These are phyloP conservation scores for Phymorhynchus buccinoides DNA, from an alignment of 1,140 invertebrate species.

Conservation along the genomic window DNA sequence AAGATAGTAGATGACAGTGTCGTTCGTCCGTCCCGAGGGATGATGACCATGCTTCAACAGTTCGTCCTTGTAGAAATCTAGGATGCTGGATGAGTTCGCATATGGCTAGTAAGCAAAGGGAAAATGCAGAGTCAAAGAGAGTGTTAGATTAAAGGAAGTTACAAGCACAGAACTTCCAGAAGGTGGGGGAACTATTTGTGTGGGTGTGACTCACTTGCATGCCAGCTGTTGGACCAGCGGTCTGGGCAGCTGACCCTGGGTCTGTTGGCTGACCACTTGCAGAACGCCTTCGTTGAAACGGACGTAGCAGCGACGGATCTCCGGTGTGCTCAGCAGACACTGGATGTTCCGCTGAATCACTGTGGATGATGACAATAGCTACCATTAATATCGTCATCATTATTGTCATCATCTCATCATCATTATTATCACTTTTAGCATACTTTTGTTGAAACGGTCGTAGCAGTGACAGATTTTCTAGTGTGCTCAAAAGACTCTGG, in stretches of 20 bases:
- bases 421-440: conserved; percentile 42
- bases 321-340: conserved; percentile 51
- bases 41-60: too few relatives aligned
- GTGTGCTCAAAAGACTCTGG: conserved; percentile 52
- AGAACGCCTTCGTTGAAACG: conserved; percentile 48
- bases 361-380: background rate
- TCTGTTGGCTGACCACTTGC: conserved; percentile 42
- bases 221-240: conserved; percentile 38
- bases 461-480: conserved; percentile 46
- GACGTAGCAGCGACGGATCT: conserved; percentile 47
- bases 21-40: too few relatives aligned
- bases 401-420: too few relatives aligned
- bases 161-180: too few relatives aligned
- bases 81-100: too few relatives aligned
- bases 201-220: conserved; percentile 57
- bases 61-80: too few relatives aligned
- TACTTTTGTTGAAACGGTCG: conserved; percentile 46
- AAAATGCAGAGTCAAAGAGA: too few relatives aligned
- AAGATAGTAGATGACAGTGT: too few relatives aligned
- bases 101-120: too few relatives aligned
- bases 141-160: too few relatives aligned
- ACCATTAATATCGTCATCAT: too few relatives aligned
- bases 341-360: conserved; percentile 41
- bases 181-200: too few relatives aligned
- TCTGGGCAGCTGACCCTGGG: conserved; percentile 38